Evolutionary conservation across 1,140 invertebrate species (phyloP).

Genomic region (Drosophila kohkoa): DNA sequence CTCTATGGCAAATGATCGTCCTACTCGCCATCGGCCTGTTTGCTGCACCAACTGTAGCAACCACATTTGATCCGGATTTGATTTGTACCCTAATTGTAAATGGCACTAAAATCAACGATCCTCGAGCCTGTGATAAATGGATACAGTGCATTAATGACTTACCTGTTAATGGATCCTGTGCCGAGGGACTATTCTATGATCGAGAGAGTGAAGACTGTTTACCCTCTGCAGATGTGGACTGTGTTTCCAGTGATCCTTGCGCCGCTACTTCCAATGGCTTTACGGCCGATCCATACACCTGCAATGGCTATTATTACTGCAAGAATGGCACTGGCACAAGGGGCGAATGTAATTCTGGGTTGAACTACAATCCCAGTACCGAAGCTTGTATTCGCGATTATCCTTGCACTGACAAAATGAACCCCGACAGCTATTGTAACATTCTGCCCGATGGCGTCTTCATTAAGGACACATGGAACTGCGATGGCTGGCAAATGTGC

Average conservation of each 20-base stretch:
- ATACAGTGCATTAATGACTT: constrained; percentile 62
- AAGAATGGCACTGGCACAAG: constrained; percentile 47
- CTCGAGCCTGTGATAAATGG: constrained; percentile 66
- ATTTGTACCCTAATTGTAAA: constrained; percentile 59
- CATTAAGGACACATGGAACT: constrained; percentile 57
- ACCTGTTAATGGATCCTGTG: constrained; percentile 57
- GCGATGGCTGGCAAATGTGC: constrained; percentile 70
- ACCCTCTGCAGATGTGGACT: constrained; percentile 45
- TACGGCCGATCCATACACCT: constrained; percentile 71
- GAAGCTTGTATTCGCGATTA: constrained; percentile 66
- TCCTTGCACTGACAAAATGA: constrained; percentile 48
- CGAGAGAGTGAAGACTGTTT: constrained; percentile 57
- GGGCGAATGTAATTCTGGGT: constrained; percentile 59
- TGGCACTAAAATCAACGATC: constrained; percentile 74
- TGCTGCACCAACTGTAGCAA: not conserved
- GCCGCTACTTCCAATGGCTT: constrained; percentile 60
- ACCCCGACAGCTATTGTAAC: constrained; percentile 72
- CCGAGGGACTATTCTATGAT: constrained; percentile 61
- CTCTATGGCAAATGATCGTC: not conserved
- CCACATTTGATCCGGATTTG: constrained; percentile 59
- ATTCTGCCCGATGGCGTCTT: constrained; percentile 77
- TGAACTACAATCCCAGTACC: constrained; percentile 68
- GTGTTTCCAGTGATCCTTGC: constrained; percentile 75
- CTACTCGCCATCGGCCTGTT: constrained; percentile 2
- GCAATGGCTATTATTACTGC: constrained; percentile 77